Conservation (phyloP, 2,888 invertebrate genomes). For the Oxyteleia sp. region DNA sequence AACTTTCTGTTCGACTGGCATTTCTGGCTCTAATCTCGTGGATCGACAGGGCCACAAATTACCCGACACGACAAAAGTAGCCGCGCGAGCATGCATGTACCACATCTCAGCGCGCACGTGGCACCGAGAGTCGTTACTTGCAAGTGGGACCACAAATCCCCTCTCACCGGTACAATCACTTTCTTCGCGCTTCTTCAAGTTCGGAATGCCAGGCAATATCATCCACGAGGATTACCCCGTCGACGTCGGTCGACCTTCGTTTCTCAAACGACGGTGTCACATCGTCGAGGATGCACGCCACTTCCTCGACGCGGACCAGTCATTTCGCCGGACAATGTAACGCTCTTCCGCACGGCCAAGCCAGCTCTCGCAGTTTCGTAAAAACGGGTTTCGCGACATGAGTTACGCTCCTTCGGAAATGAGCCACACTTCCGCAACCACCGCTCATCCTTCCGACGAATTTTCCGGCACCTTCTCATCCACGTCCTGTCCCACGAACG, state of each 20-base stretch:
- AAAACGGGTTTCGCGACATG: slow-evolving; percentile 8
- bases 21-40: slow-evolving; percentile 43
- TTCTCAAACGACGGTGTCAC: slow-evolving; percentile 37
- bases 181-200: slow-evolving; percentile 78
- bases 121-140: slow-evolving; percentile 48
- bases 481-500: background rate
- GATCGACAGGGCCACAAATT: slow-evolving; percentile 39
- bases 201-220: slow-evolving; percentile 70
- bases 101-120: slow-evolving; percentile 64
- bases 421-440: slow-evolving; percentile 4
- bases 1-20: slow-evolving; percentile 54
- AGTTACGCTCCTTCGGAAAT: slow-evolving; percentile 1
- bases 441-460: background rate
- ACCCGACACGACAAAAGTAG: slow-evolving; percentile 38
- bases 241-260: slow-evolving; percentile 68
- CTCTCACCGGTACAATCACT: slow-evolving; percentile 77
- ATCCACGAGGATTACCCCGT: slow-evolving; percentile 74
- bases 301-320: slow-evolving; percentile 28
- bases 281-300: slow-evolving; percentile 58
- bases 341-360: background rate
- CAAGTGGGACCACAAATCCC: slow-evolving; percentile 68
- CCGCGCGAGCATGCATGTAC: slow-evolving; percentile 45
- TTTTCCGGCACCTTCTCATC: background rate
- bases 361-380: background rate
- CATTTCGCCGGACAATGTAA: slow-evolving; percentile 4